Conservation (phyloP, 2,113 vertebrate species). For the Martes martes region DNA sequence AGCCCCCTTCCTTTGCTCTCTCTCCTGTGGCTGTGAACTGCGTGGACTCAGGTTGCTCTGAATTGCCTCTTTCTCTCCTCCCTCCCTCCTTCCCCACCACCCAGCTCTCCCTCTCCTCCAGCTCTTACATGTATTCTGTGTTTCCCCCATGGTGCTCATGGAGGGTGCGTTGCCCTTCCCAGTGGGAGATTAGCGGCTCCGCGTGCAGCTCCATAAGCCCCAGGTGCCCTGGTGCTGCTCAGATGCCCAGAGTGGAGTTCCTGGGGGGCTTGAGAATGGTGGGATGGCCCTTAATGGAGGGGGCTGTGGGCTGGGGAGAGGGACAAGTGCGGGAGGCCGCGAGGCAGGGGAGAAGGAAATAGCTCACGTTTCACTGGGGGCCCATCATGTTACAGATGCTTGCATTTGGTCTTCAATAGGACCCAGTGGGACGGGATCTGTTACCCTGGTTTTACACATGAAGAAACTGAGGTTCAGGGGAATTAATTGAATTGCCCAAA, state of each 20-base stretch:
- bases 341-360: neutral
- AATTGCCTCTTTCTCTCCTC: conserved; percentile 48
- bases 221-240: neutral
- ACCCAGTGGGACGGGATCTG: neutral
- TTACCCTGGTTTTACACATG: neutral
- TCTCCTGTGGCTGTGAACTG: conserved; percentile 68
- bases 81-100: neutral
- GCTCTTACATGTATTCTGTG: neutral
- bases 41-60: conserved; percentile 68
- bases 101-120: neutral
- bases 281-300: neutral
- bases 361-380: neutral
- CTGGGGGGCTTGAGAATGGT: neutral
- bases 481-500: neutral
- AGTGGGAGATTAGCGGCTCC: conserved; percentile 68
- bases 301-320: neutral
- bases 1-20: conserved; percentile 56
- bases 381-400: neutral
- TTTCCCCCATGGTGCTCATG: conserved; percentile 23
- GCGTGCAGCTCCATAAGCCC: conserved; percentile 64
- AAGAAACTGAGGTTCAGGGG: neutral
- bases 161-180: conserved; percentile 64
- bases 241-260: neutral
- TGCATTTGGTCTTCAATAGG: neutral
- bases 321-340: neutral